Percentiles rank a stretch among this genome's conserved stretches.
phyloP scores from a whole-genome alignment of 2,113 vertebrate species.

The Lophura nycthemera region DNA sequence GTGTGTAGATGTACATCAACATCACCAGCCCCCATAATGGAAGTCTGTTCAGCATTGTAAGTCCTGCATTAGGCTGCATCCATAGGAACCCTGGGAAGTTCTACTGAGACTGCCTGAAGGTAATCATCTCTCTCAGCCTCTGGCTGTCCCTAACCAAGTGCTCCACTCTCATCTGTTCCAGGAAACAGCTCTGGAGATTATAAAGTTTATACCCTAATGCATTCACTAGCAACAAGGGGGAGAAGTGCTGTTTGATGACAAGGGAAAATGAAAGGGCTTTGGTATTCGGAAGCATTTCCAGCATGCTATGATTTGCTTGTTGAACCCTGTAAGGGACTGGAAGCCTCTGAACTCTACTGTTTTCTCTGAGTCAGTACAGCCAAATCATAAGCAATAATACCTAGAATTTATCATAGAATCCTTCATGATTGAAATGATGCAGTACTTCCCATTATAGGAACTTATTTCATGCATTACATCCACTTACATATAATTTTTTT shows the following conservation, averaged over 20 bases:
- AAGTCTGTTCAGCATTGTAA: conserved; percentile 52
- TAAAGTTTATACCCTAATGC: not conserved
- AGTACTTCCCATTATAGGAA: not conserved
- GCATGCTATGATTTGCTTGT: not conserved
- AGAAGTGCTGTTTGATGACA: not conserved
- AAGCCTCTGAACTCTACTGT: not conserved
- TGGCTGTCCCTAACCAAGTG: not conserved
- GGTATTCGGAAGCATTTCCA: not conserved
- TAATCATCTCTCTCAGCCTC: conserved; percentile 30
- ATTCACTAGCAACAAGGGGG: not conserved
- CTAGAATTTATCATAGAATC: not conserved
- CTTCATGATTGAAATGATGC: not conserved
- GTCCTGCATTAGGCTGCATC: conserved; percentile 38
- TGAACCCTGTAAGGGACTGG: not conserved
- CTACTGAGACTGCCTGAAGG: not conserved
- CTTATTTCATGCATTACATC: not conserved
- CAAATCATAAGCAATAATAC: not conserved
- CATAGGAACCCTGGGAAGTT: conserved; percentile 9
- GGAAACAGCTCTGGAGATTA: not conserved
- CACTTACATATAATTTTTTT: not conserved
- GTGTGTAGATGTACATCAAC: not conserved
- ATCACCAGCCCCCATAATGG: not conserved
- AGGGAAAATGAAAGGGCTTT: not conserved
- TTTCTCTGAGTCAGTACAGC: not conserved
- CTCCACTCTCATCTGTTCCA: not conserved